Conservation (phyloP, 2,888 invertebrate genomes). For the Agriopis marginaria region DNA sequence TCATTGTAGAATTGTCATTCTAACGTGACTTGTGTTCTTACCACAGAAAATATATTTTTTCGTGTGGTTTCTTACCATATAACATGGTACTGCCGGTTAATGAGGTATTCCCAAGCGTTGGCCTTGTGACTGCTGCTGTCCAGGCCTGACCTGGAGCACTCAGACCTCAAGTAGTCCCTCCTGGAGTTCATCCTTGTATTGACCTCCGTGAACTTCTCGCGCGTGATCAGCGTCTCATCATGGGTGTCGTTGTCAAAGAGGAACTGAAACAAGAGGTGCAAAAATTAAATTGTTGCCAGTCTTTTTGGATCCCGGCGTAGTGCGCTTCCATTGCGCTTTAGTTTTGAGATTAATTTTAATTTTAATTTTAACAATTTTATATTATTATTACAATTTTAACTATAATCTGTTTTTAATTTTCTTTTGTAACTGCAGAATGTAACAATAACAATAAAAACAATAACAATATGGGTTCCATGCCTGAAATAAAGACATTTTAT, state of each 20-base stretch:
- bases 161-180: conserved; percentile 84
- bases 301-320: not conserved
- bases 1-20: too few species aligned
- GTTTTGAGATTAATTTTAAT: too few species aligned
- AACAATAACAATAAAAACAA: too few species aligned
- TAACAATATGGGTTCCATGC: too few species aligned
- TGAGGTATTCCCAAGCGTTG: conserved; percentile 94
- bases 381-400: too few species aligned
- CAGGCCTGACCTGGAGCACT: conserved; percentile 87
- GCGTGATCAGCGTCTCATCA: conserved; percentile 71
- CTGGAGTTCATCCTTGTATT: conserved; percentile 87
- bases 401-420: too few species aligned
- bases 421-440: too few species aligned
- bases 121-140: conserved; percentile 89
- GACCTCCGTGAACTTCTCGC: conserved; percentile 86
- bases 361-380: too few species aligned
- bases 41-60: conserved; percentile 75
- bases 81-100: conserved; percentile 92
- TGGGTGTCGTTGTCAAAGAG: conserved; percentile 79
- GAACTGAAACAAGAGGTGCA: conserved; percentile 73
- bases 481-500: too few species aligned
- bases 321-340: too few species aligned
- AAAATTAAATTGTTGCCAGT: not conserved
- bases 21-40: conserved; percentile 48
- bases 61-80: conserved; percentile 88